Base-by-base conservation (phyloP, 2,113 vertebrate genomes). In the Micronycteris hirsuta region DNA sequence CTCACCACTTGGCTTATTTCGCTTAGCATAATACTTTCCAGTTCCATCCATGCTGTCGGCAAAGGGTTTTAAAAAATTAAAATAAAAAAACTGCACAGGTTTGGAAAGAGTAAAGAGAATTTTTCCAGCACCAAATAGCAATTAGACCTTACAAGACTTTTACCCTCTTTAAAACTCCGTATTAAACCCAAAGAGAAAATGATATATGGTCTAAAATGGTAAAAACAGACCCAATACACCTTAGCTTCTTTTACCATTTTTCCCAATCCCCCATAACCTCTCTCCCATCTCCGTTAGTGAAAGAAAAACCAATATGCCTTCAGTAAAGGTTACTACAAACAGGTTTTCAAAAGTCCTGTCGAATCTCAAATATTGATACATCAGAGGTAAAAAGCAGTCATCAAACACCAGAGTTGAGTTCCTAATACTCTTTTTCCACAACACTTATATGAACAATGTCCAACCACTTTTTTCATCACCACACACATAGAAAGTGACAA, bases 161-260 rank as follows among this genome's bases (percentile, higher is more conserved):
- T 67, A 28, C 24, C 24, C 56, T 56, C 33, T 81, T 89, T 89
- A 58, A 68, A n/a, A 13, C 19, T 86, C 47, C 54, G 89, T 76
- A 19, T n/a, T 71, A 94, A 95, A 73, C 6, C 22, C 78, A 76
- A 63, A 83, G 24, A 38, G 54, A 89, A 93, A 70, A 94, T 38
- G 13, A 71, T 1, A 63, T 20, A 61, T 26, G 13, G 36, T 94
- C 17, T 82, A 9, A 54, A 83, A 71, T 38, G 19, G 38, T 78
- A 83, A 93, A 89, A 90, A 80, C 33, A 81, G 20, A 84, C 26
- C 2, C 41, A 68, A 43, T 6, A 91, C 13, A 87, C 7, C 33
- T 84, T n/a, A 77, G 22, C 28, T 22, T 74, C 71, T 83, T 73
- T 28, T 33, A 63, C 26, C 31, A 90, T 92, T 83, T 36, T 88